Evolutionary conservation across 2,113 vertebrate species (phyloP).

Genomic region (Alethe diademata): DNA sequence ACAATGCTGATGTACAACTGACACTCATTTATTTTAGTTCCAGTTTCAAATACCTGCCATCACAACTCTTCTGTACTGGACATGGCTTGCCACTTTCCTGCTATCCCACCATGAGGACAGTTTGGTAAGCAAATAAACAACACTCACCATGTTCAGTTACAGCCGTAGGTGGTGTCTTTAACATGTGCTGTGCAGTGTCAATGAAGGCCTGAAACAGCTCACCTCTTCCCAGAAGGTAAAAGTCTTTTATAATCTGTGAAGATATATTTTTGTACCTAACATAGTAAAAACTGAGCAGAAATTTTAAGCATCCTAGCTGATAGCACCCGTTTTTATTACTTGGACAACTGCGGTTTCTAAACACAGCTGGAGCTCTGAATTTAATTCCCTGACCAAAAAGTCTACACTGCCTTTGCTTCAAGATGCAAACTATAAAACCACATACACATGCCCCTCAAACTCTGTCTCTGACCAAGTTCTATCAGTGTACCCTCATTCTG

Average conservation of each 20-base stretch:
- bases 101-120: background rate
- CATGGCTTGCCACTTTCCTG: background rate
- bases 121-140: background rate
- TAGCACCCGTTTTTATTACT: background rate
- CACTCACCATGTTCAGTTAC: conserved; percentile 95
- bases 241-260: conserved; percentile 95
- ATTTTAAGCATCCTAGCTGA: background rate
- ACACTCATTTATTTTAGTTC: background rate
- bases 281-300: background rate
- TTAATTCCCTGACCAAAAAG: background rate
- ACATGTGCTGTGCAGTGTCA: conserved; percentile 94
- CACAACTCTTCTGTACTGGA: background rate
- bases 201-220: conserved; percentile 98
- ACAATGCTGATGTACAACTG: background rate
- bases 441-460: background rate
- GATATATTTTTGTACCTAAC: background rate
- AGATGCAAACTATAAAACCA: background rate
- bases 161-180: conserved; percentile 92
- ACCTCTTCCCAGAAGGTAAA: conserved; percentile 94
- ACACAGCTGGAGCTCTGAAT: background rate
- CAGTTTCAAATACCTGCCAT: background rate
- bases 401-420: background rate
- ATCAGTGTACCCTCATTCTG: background rate
- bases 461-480: background rate
- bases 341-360: background rate